Base-by-base conservation (phyloP, 2,797 vertebrate species). In the Ctenochaetus hawaiiensis region DNA sequence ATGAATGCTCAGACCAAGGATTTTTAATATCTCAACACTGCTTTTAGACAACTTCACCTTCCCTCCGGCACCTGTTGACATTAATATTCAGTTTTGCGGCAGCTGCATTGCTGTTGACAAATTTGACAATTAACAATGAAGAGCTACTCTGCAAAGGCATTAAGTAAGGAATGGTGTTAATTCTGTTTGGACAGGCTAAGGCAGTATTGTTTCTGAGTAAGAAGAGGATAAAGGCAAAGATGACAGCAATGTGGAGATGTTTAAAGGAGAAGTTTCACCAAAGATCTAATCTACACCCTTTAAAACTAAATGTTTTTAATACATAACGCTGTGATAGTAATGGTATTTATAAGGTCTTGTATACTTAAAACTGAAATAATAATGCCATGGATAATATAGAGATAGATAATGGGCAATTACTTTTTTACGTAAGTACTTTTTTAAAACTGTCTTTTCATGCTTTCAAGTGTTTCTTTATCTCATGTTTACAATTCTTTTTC, bases 91-190 rank as follows among this genome's bases (percentile, higher is more conserved):
- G 43, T 66, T 84, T 23, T 47, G 13, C 7, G 9, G 72, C 51
- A 65, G 69, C 75, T 65, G 65, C 49, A 37, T 59, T n/a, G 48
- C 52, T 18, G 22, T 61, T 61, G 65, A 53, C 63, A 58, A 23
- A 77, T 82, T 56, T 85, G 57, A 80, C 58, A 54, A 43, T 67
- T 80, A 72, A 68, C 64, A 54, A 65, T 7, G 13, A 72, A 14
- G 2, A 68, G 41, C 37, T 54, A 7, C 11, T 68, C 56, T 18
- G 22, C 16, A 34, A 71, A 53, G 47, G 53, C 26, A 39, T 59
- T 54, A 23, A 66, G 17, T 45, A 48, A 69, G 34, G 41, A 39
- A 41, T 18, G 23, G 39, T 72, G 58, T 51, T 69, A 2, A 81
- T 78, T 77, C 67, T 59, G 58, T 78, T 74, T 76, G 52, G 81